Evolutionary conservation across 2,797 vertebrate genomes (phyloP).

Genomic region (Heliangelus exortis): DNA sequence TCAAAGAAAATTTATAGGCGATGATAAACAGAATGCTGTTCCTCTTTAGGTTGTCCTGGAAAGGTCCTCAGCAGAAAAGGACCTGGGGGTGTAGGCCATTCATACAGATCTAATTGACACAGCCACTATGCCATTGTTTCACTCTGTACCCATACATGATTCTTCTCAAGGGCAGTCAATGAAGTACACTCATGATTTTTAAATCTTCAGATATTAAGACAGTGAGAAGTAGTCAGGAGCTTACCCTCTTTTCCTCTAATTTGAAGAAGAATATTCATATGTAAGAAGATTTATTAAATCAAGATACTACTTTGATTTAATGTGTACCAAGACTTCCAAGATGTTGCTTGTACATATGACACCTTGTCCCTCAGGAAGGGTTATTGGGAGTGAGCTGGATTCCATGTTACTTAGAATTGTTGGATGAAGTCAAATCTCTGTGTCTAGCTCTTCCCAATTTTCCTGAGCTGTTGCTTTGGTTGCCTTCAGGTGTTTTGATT

Average conservation of each 20-base stretch:
- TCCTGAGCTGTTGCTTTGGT: neutral
- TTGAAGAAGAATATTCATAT: neutral
- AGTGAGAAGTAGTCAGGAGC: neutral
- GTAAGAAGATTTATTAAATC: neutral
- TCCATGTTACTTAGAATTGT: rapidly evolving
- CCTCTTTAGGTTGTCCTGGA: neutral
- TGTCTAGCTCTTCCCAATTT: neutral
- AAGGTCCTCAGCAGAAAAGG: no score
- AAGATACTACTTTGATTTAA: neutral
- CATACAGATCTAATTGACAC: neutral
- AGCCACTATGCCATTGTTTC: neutral
- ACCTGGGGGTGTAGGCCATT: neutral
- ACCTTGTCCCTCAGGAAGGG: rapidly evolving
- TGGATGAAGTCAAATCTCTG: neutral
- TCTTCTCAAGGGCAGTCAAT: neutral
- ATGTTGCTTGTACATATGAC: neutral
- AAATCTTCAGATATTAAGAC: neutral
- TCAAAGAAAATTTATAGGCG: neutral
- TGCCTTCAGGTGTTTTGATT: neutral
- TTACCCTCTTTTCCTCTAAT: neutral
- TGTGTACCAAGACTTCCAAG: neutral
- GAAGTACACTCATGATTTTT: neutral
- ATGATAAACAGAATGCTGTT: neutral
- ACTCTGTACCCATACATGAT: rapidly evolving
- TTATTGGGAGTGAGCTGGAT: neutral